Evolutionary conservation across 2,113 vertebrate species (phyloP), one percentile per base, ranked within the genome.

Genomic region (Dendropsophus ebraccatus): DNA sequence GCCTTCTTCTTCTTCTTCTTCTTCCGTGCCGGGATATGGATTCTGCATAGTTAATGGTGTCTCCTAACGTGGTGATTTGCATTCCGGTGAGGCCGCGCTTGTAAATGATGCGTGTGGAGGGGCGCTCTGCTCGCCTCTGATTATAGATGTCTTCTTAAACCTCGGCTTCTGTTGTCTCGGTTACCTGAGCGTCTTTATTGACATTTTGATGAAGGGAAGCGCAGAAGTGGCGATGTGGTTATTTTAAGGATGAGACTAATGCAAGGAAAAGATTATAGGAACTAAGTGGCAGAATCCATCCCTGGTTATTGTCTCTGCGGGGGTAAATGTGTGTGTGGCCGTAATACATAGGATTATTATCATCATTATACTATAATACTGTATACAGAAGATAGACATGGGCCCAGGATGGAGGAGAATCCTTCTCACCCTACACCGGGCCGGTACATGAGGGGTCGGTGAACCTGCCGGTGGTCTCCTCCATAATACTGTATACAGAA

Each of bases 161-260:
- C 82, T 90, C 50, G 88, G 81, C 85, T 91, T 90, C 91, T 91
- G 87, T 91, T 90, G 83, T 89, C 37, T 87, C 70, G 88, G 83
- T 91, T 92, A 90, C 89, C 89, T 90, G 70, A 90, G 89, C 89
- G 83, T 89, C 90, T 90, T 88, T 91, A 89, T 91, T 89, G 91
- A 90, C 88, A 84, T 90, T 89, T 90, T 90, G 86, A 89, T 92
- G 82, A 86, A 90, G 87, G 67, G 89, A 92, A 84, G 60, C 84
- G 83, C 87, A 88, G 91, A 89, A 78, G 50, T 88, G 86, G 74
- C 79, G 91, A 83, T 88, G 73, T 83, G 77, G 70, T 91, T 91
- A 89, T 87, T 88, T 88, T 90, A 88, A 91, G 89, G 86, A 83
- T 90, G 78, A 58, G 37, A 28, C 30, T 37, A 41, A 81, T 90